Evolutionary conservation across 2,888 invertebrate genomes (phyloP).

Genomic region (Eurois occulta): DNA sequence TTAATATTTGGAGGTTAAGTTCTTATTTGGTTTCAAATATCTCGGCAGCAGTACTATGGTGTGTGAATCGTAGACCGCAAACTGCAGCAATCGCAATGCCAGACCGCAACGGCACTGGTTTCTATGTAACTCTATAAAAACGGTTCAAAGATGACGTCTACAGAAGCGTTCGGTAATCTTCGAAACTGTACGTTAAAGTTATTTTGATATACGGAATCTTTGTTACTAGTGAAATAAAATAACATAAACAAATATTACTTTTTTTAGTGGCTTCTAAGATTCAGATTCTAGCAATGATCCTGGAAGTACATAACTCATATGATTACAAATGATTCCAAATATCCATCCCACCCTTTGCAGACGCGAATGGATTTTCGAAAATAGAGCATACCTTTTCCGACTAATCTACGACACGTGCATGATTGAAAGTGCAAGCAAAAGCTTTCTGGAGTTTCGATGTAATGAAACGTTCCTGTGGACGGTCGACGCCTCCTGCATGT

Average conservation of each 20-base stretch:
- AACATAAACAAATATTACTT: too few relatives aligned
- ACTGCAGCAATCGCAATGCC: too few relatives aligned
- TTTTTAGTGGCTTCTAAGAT: background rate
- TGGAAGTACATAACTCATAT: background rate
- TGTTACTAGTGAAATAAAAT: too few relatives aligned
- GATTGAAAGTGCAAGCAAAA: background rate
- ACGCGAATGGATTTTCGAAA: background rate
- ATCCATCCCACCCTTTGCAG: background rate
- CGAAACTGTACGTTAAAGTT: background rate
- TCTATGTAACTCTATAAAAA: too few relatives aligned
- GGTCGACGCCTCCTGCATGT: background rate
- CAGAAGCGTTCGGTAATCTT: background rate
- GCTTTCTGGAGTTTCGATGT: background rate
- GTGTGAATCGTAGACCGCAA: background rate
- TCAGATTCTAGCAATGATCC: background rate
- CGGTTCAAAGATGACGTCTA: background rate
- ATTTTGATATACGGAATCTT: too few relatives aligned
- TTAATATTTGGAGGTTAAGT: too few relatives aligned
- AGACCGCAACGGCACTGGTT: too few relatives aligned
- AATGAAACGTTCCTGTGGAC: background rate
- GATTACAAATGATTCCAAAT: background rate
- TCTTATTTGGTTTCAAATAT: too few relatives aligned
- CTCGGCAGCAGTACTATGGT: too few relatives aligned
- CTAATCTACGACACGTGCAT: background rate
- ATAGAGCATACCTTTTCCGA: background rate